These are phyloP conservation scores for Rattus rattus DNA, from an alignment of 2,113 vertebrate genomes.

Conservation along the genomic window DNA sequence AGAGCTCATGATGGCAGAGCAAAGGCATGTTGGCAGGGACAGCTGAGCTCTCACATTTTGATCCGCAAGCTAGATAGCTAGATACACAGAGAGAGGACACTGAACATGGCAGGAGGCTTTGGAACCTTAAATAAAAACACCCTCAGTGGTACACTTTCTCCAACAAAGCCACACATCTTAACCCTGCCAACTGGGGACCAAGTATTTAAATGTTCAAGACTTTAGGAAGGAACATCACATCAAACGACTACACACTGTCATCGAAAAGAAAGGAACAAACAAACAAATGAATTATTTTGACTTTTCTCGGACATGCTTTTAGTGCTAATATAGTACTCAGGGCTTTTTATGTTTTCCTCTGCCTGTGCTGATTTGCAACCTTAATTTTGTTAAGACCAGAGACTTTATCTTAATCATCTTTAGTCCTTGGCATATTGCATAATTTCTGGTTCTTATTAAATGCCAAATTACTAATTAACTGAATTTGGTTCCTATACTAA, in stretches of 20 bases:
- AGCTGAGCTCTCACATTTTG: not conserved
- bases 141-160: not conserved
- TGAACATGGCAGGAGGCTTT: not conserved
- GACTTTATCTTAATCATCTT: slow-evolving; percentile 22
- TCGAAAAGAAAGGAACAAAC: slow-evolving; percentile 46
- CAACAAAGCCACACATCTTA: not conserved
- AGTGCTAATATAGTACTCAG: not conserved
- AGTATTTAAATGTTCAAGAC: not conserved
- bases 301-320: not conserved
- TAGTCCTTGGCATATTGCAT: not conserved
- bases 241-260: not conserved
- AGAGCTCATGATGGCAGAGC: not conserved
- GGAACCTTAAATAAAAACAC: not conserved
- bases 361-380: not conserved
- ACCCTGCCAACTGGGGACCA: not conserved
- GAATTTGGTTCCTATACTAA: slow-evolving; percentile 37
- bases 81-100: not conserved
- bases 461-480: slow-evolving; percentile 40
- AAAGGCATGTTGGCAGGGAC: not conserved
- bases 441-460: slow-evolving; percentile 37
- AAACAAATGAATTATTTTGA: slow-evolving; percentile 23
- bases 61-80: not conserved
- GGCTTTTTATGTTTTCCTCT: slow-evolving; percentile 7
- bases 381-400: not conserved
- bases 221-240: not conserved